Base-by-base conservation (phyloP, 2,113 vertebrate genomes). In the Caracal caracal region DNA sequence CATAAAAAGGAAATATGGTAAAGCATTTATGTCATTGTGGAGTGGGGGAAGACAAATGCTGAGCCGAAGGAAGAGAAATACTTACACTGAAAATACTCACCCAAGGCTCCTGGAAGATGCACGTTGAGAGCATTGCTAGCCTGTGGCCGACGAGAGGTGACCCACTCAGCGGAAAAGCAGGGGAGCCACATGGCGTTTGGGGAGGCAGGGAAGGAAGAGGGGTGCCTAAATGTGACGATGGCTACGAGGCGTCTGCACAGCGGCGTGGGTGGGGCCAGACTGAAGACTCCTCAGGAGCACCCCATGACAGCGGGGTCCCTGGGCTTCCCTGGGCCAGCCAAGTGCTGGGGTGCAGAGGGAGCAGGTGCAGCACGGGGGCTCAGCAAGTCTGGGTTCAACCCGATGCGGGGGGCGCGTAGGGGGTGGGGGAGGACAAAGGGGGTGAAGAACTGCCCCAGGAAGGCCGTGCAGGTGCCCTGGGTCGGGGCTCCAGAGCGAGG, bases 381-480 rank as follows among this genome's bases (percentile, higher is more conserved):
- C 2, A 2, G 26, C 26, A 6, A 24, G 35, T 43, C 26, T 40
- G 35, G 66, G 49, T 40, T 53, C 17, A 9, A 13, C 51, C 11
- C 0, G 10, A 40, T 22, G 35, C 3, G 1, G 30, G 20, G 5
- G 37, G 56, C 0, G 0, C 19, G 66, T 30, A 2, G 5, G 68
- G 10, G 0, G 49, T 49, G 51, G 10, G 24, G 0, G 10, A 30
- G 66, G 10, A 30, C 24, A 40, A 9, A 8, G 11, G 10, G 49
- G 17, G 65, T 47, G 37, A 53, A 28, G 66, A 9, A 16, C 26
- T 9, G 51, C 51, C 1, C 40, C 83, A 4, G 9, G 47, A 28
- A 70, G 65, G 6, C 47, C 8, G 17, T 0, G 2, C 51, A 11
- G 16, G 49, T 49, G 7, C n/a, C 0, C 47, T 28, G 0, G 24